A percentile compares a stretch with the other conserved stretches of the same genome.
Conservation (phyloP, 2,113 vertebrate species). For the Synchiropus splendidus region DNA sequence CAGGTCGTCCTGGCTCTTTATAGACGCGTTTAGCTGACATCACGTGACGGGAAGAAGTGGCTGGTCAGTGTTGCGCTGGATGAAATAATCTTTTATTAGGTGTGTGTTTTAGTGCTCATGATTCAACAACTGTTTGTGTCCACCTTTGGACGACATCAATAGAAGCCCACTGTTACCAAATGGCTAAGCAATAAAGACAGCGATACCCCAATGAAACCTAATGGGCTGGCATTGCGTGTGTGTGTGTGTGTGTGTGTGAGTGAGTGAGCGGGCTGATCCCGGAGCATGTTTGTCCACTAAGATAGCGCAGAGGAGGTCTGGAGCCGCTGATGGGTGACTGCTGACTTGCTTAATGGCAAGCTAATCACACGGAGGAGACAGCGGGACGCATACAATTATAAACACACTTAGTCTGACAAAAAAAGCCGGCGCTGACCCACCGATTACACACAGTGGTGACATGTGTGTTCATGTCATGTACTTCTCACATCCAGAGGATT, state of each 20-base stretch:
- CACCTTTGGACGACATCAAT: conserved; percentile 11
- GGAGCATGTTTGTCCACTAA: conserved; percentile 53
- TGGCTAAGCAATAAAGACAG: conserved; percentile 35
- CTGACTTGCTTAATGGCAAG: conserved; percentile 53
- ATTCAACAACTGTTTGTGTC: conserved; percentile 7
- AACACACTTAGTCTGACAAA: conserved; percentile 27
- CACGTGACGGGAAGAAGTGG: too few relatives aligned
- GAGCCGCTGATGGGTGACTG: conserved; percentile 50
- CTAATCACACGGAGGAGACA: conserved; percentile 56
- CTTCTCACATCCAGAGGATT: conserved; percentile 1
- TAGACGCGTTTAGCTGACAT: too few relatives aligned
- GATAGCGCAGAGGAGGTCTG: conserved; percentile 49
- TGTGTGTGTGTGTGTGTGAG: conserved; percentile 9
- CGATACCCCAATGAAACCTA: conserved; percentile 1
- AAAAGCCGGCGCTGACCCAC: neutral
- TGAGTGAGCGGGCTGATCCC: conserved; percentile 13
- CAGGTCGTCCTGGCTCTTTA: too few relatives aligned
- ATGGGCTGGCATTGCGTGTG: too few relatives aligned
- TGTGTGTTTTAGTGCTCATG: too few relatives aligned
- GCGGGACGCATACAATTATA: conserved; percentile 34
- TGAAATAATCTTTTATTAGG: too few relatives aligned
- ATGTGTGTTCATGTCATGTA: neutral
- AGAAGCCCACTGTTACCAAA: conserved; percentile 25
- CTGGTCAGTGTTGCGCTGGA: too few relatives aligned
- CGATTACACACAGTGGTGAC: neutral